Conservation (phyloP, 2,888 invertebrate species). For the Patella caerulea region DNA sequence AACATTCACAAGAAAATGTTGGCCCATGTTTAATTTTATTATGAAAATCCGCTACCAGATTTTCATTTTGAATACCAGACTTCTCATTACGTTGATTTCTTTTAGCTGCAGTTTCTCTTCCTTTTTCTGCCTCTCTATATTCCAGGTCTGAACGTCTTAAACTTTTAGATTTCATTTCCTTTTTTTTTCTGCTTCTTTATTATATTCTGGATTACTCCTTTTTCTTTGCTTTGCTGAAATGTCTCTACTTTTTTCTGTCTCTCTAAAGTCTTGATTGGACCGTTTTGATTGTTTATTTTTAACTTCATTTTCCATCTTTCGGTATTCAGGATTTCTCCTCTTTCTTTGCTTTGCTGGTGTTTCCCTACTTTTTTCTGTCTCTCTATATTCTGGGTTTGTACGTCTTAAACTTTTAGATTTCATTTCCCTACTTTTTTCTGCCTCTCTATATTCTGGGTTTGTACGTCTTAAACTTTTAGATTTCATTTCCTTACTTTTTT, state of each 20-base stretch:
- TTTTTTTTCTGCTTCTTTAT: background rate
- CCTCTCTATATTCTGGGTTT: background rate
- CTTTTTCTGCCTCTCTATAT: background rate
- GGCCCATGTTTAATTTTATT: conserved; percentile 1
- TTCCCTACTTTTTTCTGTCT: background rate
- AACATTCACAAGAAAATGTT: background rate
- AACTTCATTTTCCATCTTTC: background rate
- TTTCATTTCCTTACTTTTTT: no score
- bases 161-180: background rate
- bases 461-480: background rate
- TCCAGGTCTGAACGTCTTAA: background rate
- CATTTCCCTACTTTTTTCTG: background rate
- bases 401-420: background rate
- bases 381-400: background rate
- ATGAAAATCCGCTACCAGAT: background rate
- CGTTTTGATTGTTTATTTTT: background rate
- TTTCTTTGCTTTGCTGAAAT: background rate
- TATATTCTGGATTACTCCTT: background rate
- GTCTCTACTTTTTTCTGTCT: background rate
- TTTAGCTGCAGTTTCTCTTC: background rate
- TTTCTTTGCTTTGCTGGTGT: background rate
- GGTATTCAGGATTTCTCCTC: background rate
- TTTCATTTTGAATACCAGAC: background rate
- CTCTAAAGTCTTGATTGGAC: background rate
- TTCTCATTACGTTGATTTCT: background rate